Conservation (phyloP, 30 jellyfish, hydroid and myxozoan genomes). For the Euphysa ruthae region DNA sequence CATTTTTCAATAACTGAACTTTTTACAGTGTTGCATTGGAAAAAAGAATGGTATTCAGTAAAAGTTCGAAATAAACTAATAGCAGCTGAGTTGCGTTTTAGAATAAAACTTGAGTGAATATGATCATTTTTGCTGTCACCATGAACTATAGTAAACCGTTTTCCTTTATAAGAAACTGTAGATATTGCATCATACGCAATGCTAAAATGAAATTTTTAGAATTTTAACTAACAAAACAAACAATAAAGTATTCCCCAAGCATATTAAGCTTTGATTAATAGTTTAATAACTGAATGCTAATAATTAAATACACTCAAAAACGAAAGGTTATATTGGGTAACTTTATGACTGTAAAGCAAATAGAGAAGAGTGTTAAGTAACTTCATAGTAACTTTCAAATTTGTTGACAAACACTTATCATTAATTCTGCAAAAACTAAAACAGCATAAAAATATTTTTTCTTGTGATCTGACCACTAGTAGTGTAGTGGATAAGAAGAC, state of each 20-base stretch:
- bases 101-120: slow-evolving; percentile 57
- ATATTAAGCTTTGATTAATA: too few species aligned
- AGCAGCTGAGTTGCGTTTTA: slow-evolving; percentile 64
- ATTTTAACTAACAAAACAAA: not conserved
- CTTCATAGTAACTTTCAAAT: too few species aligned
- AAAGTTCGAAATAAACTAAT: slow-evolving; percentile 83
- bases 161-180: slow-evolving; percentile 95
- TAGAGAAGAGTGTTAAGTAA: too few species aligned
- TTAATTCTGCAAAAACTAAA: too few species aligned
- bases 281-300: too few species aligned
- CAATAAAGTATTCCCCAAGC: not conserved
- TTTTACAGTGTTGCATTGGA: slow-evolving; percentile 87
- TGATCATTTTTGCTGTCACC: slow-evolving; percentile 63
- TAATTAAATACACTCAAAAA: too few species aligned
- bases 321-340: too few species aligned
- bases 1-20: slow-evolving; percentile 92
- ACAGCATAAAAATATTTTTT: too few species aligned
- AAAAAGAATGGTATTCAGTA: slow-evolving; percentile 93
- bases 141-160: slow-evolving; percentile 78
- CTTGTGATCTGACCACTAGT: too few species aligned
- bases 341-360: too few species aligned
- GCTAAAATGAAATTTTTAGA: slow-evolving; percentile 31
- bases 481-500: too few species aligned
- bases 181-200: slow-evolving; percentile 91
- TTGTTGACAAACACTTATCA: too few species aligned